Base-by-base conservation (phyloP, 2,113 vertebrate genomes). In the Calidris pygmaea region DNA sequence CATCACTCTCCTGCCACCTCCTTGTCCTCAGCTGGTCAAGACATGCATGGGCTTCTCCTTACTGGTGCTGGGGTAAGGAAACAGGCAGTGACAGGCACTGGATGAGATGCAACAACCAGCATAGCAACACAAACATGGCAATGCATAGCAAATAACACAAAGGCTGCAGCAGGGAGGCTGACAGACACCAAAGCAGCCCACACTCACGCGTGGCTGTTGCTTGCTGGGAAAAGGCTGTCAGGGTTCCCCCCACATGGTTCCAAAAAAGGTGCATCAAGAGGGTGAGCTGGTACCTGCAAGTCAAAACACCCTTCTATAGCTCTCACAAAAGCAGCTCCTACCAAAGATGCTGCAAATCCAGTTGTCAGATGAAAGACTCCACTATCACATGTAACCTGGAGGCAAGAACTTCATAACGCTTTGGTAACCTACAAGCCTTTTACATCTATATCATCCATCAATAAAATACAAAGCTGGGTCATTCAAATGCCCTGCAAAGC, bases 381-480 rank as follows among this genome's bases (percentile, higher is more conserved):
- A 21, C 14, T 74, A 4, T 9, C 29, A 10, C 22, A 30, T 3
- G 12, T 16, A 86, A 79, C 34, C 41, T 21, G 13, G 17, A 35
- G 19, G 62, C 26, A 81, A 87, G 81, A 56, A 8, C 37, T 48
- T 55, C 34, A 7, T 5, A 35, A 43, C 23, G 32, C 9, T 12
- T 2, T 0, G 13, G 27, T 47, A 34, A 24, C 8, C 13, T 45
- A 23, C 2, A 2, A 66, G 43, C 6, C 2, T 73, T 63, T 27
- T 47, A 17, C 37, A 79, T 9, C 47, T 13, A 0, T 34, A 50
- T n/a, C 21, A 66, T 24, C 43, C 50, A 52, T 7, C 39, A n/a
- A 15, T 37, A 39, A 59, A 73, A 79, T 29, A 41, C 7, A 14
- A 82, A 58, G 23, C 1, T 84, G 27, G 8, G 24, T 41, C 56